These are phyloP conservation scores for Synanthedon vespiformis DNA, from an alignment of 2,888 invertebrate genomes.

Conservation along the genomic window DNA sequence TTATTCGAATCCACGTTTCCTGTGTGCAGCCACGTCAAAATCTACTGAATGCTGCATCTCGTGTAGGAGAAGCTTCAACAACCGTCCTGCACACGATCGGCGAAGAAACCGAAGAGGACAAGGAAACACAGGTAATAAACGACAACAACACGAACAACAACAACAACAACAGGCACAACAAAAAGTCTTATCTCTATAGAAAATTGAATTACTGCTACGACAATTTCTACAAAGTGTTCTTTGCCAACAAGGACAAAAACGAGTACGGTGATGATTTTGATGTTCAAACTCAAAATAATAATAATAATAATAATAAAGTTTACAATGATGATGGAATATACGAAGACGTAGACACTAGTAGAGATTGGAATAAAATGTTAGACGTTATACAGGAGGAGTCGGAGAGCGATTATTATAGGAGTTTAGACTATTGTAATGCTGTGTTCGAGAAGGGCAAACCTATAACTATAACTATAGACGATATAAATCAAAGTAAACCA, in stretches of 20 bases:
- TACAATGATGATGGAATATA: conserved; percentile 48
- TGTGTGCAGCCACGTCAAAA: conserved; percentile 89
- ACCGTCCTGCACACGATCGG: conserved; percentile 93
- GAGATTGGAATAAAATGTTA: conserved; percentile 34
- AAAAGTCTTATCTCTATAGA: conserved; percentile 52
- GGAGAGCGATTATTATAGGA: conserved; percentile 61
- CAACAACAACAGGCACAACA: conserved; percentile 24
- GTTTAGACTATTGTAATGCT: conserved; percentile 51
- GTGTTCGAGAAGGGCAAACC: conserved; percentile 17
- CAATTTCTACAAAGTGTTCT: conserved; percentile 61
- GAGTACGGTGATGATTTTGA: conserved; percentile 41
- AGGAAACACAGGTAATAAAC: conserved; percentile 76
- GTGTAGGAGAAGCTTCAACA: conserved; percentile 96
- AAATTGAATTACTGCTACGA: conserved; percentile 64
- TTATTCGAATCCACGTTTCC: no score
- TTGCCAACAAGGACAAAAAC: conserved; percentile 29
- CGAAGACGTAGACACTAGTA: conserved; percentile 45
- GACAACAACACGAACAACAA: conserved; percentile 28
- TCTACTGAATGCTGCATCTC: conserved; percentile 93
- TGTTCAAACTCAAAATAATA: conserved; percentile 7
- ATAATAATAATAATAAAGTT: no score
- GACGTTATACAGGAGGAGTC: conserved; percentile 63
- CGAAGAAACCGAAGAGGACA: conserved; percentile 87
- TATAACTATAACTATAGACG: conserved; percentile 16
- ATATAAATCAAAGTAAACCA: conserved; percentile 15